Conservation (phyloP, 2,888 invertebrate species). For the Oscheius sp. region DNA sequence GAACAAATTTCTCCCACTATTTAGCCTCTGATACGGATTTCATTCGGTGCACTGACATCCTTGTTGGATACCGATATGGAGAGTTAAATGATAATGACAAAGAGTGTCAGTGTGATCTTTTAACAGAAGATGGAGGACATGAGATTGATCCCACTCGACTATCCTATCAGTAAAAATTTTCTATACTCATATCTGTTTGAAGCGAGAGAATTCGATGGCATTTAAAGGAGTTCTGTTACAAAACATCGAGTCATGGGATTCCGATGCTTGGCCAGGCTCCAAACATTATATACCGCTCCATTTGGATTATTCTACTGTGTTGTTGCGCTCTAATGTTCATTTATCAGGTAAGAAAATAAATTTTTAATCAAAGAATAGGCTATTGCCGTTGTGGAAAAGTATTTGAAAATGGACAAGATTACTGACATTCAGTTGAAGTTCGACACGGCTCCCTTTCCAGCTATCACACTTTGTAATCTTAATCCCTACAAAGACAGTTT, state of each 20-base stretch:
- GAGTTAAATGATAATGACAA: slow-evolving; percentile 58
- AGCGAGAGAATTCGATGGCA: slow-evolving; percentile 61
- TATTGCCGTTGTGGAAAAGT: slow-evolving; percentile 59
- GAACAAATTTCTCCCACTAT: slow-evolving; percentile 50
- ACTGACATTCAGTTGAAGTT: slow-evolving; percentile 67
- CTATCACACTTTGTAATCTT: slow-evolving; percentile 66
- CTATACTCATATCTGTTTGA: neutral
- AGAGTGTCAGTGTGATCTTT: slow-evolving; percentile 58
- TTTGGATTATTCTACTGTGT: slow-evolving; percentile 58
- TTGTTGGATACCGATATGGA: slow-evolving; percentile 49
- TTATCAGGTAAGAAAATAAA: slow-evolving; percentile 41
- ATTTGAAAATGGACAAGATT: slow-evolving; percentile 64
- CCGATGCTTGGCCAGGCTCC: slow-evolving; percentile 65
- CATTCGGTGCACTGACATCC: slow-evolving; percentile 48
- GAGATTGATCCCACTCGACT: slow-evolving; percentile 60
- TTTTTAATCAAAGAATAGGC: slow-evolving; percentile 27
- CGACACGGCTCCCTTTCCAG: slow-evolving; percentile 65
- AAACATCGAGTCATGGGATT: slow-evolving; percentile 66
- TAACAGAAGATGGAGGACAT: slow-evolving; percentile 61
- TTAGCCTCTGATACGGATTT: slow-evolving; percentile 56
- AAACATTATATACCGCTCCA: slow-evolving; percentile 53
- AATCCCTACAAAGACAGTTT: slow-evolving; percentile 66
- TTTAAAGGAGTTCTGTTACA: slow-evolving; percentile 64
- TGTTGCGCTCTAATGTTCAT: slow-evolving; percentile 57
- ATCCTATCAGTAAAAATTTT: slow-evolving; percentile 47